Evolutionary conservation across 1,140 invertebrate species (phyloP).

Genomic region (Drosophila truncata): DNA sequence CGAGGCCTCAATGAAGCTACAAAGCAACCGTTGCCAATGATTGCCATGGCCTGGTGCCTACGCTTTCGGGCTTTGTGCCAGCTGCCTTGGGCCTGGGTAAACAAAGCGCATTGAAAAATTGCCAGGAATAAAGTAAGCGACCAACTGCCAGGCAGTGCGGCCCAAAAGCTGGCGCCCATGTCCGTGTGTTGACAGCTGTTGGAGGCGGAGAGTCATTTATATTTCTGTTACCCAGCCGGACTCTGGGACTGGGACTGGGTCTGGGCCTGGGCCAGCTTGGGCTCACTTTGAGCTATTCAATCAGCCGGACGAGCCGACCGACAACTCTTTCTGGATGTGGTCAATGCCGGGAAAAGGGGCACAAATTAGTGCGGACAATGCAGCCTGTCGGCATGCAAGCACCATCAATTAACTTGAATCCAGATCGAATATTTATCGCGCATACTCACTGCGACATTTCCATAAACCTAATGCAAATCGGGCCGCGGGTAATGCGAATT

Average conservation of each 20-base stretch:
- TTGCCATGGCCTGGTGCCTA: conserved; percentile 46
- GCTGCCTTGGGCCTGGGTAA: conserved; percentile 47
- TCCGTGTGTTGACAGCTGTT: conserved; percentile 60
- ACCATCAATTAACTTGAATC: conserved; percentile 51
- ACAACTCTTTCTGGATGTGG: conserved; percentile 55
- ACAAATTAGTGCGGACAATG: conserved; percentile 58
- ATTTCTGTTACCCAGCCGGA: conserved; percentile 48
- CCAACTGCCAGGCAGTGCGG: conserved; percentile 40
- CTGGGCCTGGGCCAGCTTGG: conserved; percentile 4
- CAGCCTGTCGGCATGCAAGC: conserved; percentile 17
- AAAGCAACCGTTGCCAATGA: conserved; percentile 59
- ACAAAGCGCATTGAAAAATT: conserved; percentile 80
- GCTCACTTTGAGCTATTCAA: conserved; percentile 66
- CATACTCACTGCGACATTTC: conserved; percentile 11
- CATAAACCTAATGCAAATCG: conserved; percentile 49
- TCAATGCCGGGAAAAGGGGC: conserved; percentile 34
- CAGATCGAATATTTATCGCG: conserved; percentile 46
- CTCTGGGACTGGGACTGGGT: not conserved
- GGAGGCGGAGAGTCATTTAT: conserved; percentile 61
- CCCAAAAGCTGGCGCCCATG: conserved; percentile 38
- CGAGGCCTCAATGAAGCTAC: conserved; percentile 46
- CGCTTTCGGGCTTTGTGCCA: conserved; percentile 41
- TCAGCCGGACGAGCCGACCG: conserved; percentile 49
- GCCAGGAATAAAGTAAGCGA: conserved; percentile 70
- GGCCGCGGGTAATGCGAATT: conserved; percentile 71